A percentile compares a stretch with the other conserved stretches of the same genome.
phyloP scores from a whole-genome alignment of 2,888 invertebrate species.

The Sarcophaga carnaria region DNA sequence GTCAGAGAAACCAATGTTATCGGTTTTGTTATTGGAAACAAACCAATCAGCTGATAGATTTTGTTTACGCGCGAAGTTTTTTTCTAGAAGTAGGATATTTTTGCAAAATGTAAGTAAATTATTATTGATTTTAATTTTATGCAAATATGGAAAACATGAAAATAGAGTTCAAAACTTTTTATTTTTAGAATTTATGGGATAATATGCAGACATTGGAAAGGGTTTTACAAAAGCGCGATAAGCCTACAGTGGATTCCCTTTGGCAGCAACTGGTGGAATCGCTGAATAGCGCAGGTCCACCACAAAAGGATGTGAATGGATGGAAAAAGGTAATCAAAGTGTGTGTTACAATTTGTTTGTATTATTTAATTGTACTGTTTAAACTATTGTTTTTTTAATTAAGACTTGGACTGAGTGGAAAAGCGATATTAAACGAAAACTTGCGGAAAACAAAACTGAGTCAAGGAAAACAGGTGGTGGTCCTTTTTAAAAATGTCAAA shows the following conservation, averaged over 20 bases:
- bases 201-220: constrained; percentile 22
- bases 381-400: constrained; percentile 4
- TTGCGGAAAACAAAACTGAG: constrained; percentile 30
- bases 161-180: constrained; percentile 20
- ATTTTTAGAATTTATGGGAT: constrained; percentile 33
- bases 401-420: constrained; percentile 50
- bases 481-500: not conserved
- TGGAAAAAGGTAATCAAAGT: constrained; percentile 40
- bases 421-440: constrained; percentile 44
- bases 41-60: no score
- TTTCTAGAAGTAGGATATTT: no score
- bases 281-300: constrained; percentile 39
- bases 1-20: no score
- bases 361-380: no score
- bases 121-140: not conserved
- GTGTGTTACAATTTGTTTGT: not conserved
- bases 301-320: not conserved
- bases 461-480: constrained; percentile 10
- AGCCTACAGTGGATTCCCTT: constrained; percentile 37
- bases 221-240: constrained; percentile 51
- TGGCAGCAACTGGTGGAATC: constrained; percentile 47
- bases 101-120: no score
- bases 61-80: no score
- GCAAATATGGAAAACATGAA: constrained; percentile 14
- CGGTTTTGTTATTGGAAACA: no score